These are phyloP conservation scores for Drosophila arawakana DNA, from an alignment of 1,140 invertebrate species.

Conservation along the genomic window DNA sequence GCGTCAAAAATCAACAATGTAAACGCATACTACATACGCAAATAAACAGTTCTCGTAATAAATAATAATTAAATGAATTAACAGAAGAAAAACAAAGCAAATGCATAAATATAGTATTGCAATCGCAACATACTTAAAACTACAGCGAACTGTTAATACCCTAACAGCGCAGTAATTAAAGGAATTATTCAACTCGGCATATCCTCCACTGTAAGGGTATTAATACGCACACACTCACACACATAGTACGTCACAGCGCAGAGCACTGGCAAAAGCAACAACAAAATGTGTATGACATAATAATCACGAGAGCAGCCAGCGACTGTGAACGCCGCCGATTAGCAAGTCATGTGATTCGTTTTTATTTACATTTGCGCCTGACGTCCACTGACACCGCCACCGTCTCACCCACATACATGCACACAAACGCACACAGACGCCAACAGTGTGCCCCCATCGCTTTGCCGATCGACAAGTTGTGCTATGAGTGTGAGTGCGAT, in stretches of 20 bases:
- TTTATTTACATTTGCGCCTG: slow-evolving; percentile 84
- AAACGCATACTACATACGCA: slow-evolving; percentile 59
- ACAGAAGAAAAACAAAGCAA: slow-evolving; percentile 42
- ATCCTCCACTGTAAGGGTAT: slow-evolving; percentile 29
- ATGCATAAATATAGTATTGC: slow-evolving; percentile 1
- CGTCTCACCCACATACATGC: slow-evolving; percentile 16
- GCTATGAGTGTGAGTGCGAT: not conserved
- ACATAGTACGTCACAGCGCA: slow-evolving; percentile 26
- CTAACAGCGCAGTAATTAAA: not conserved
- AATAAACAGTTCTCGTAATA: slow-evolving; percentile 67
- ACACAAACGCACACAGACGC: slow-evolving; percentile 17
- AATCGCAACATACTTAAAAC: no score
- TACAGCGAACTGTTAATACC: slow-evolving; percentile 5
- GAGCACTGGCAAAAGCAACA: slow-evolving; percentile 49
- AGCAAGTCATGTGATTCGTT: slow-evolving; percentile 84
- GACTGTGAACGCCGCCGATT: slow-evolving; percentile 80
- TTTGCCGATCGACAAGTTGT: slow-evolving; percentile 24
- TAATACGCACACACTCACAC: slow-evolving; percentile 5
- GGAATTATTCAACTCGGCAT: slow-evolving; percentile 17
- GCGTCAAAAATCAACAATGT: slow-evolving; percentile 73
- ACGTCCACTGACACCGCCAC: slow-evolving; percentile 43
- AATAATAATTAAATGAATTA: slow-evolving; percentile 81
- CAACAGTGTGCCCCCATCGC: slow-evolving; percentile 11
- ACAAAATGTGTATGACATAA: slow-evolving; percentile 84
- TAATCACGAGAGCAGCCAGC: slow-evolving; percentile 84